Evolutionary conservation across 1,140 invertebrate species (phyloP).

Genomic region (Platyscapa corneri): DNA sequence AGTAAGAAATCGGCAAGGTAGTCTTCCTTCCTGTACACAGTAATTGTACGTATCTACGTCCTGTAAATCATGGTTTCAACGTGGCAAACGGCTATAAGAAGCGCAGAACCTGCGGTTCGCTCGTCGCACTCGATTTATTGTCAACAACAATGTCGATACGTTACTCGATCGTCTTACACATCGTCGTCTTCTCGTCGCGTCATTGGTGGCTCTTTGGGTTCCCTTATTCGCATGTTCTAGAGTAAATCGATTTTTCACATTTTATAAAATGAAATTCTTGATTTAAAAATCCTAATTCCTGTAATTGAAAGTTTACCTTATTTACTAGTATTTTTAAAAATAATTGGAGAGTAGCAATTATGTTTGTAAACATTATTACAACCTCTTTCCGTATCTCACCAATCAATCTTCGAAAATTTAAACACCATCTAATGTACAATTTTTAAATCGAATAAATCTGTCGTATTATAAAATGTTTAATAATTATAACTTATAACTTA

Average conservation of each 20-base stretch:
- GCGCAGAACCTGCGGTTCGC: no score
- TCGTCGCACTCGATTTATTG: slow-evolving; percentile 15
- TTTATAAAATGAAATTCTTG: neutral
- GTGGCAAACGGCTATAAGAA: neutral
- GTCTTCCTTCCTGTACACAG: neutral
- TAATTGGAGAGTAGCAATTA: no score
- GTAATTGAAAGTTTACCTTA: no score
- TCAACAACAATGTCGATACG: neutral
- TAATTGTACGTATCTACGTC: neutral
- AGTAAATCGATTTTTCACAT: neutral
- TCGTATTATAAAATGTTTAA: no score
- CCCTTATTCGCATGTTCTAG: neutral
- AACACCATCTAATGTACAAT: no score
- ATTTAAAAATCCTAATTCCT: no score
- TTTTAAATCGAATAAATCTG: no score
- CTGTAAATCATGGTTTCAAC: slow-evolving; percentile 23
- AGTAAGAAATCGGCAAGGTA: slow-evolving; percentile 30
- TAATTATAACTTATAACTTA: no score
- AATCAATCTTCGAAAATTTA: no score
- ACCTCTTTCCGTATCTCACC: no score
- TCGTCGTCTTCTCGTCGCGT: neutral
- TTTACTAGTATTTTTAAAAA: no score
- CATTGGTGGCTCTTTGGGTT: neutral
- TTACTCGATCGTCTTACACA: neutral
- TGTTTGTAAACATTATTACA: no score